These are phyloP conservation scores for Macaria notata DNA, from an alignment of 2,888 invertebrate species.

Conservation along the genomic window DNA sequence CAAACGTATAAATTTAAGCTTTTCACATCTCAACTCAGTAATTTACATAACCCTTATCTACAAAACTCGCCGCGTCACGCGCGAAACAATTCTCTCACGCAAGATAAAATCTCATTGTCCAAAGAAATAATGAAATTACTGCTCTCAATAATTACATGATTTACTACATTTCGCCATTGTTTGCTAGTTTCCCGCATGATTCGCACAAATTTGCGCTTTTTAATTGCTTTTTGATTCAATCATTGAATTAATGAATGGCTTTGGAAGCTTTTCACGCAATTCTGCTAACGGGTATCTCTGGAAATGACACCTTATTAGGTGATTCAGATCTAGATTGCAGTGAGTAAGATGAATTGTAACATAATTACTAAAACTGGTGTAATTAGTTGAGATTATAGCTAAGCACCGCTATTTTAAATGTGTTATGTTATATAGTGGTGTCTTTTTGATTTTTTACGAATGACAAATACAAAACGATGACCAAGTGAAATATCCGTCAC, in stretches of 20 bases:
- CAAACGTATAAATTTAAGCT: neutral
- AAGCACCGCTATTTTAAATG: too few relatives aligned
- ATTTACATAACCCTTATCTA: conserved; percentile 1
- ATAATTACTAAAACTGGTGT: too few relatives aligned
- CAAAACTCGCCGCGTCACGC: too few relatives aligned
- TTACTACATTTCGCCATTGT: conserved; percentile 30
- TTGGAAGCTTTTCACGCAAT: neutral
- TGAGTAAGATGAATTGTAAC: too few relatives aligned
- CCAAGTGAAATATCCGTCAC: too few relatives aligned
- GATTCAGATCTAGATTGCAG: too few relatives aligned
- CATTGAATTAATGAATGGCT: conserved; percentile 16
- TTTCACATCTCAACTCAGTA: neutral
- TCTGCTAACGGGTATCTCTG: neutral
- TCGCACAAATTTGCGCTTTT: conserved; percentile 21
- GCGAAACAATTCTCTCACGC: too few relatives aligned
- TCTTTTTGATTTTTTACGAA: too few relatives aligned
- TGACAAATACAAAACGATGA: too few relatives aligned
- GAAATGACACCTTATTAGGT: too few relatives aligned
- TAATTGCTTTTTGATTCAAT: conserved; percentile 31
- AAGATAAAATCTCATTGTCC: conserved; percentile 16
- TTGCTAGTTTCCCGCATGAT: conserved; percentile 27
- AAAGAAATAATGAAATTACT: conserved; percentile 22
- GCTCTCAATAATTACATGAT: conserved; percentile 28
- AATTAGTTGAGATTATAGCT: too few relatives aligned
- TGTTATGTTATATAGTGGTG: too few relatives aligned